phyloP scores from a whole-genome alignment of 1,140 invertebrate genomes.

The Cydia splendana region DNA sequence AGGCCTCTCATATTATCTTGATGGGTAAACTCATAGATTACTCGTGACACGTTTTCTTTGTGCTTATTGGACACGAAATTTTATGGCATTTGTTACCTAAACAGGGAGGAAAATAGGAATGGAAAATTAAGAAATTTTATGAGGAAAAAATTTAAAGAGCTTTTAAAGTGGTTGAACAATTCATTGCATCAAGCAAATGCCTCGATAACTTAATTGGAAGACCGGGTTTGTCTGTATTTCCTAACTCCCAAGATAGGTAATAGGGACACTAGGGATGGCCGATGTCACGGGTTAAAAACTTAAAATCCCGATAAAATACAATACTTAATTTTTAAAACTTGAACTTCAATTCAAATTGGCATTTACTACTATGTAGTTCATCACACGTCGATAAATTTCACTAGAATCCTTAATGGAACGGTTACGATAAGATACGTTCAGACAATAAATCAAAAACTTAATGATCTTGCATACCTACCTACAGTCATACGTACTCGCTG shows the following conservation, averaged over 20 bases:
- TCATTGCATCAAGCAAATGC: neutral
- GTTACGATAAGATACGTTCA: slow-evolving; percentile 45
- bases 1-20: neutral
- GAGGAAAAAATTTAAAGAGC: neutral
- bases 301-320: too few relatives aligned
- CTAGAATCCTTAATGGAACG: slow-evolving; percentile 34
- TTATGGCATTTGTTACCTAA: neutral
- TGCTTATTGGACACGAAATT: neutral
- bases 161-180: neutral
- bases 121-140: neutral
- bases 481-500: neutral
- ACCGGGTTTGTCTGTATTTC: neutral
- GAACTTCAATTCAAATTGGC: neutral
- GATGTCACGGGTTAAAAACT: neutral
- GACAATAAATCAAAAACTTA: slow-evolving; percentile 52
- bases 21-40: neutral
- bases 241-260: too few relatives aligned
- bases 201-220: neutral
- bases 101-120: neutral
- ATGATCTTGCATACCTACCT: slow-evolving; percentile 40
- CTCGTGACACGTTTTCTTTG: neutral
- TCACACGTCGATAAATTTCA: neutral
- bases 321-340: neutral
- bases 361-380: neutral
- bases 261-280: too few relatives aligned